phyloP scores from a whole-genome alignment of 1,140 invertebrate species.

The Aphidius ervi region DNA sequence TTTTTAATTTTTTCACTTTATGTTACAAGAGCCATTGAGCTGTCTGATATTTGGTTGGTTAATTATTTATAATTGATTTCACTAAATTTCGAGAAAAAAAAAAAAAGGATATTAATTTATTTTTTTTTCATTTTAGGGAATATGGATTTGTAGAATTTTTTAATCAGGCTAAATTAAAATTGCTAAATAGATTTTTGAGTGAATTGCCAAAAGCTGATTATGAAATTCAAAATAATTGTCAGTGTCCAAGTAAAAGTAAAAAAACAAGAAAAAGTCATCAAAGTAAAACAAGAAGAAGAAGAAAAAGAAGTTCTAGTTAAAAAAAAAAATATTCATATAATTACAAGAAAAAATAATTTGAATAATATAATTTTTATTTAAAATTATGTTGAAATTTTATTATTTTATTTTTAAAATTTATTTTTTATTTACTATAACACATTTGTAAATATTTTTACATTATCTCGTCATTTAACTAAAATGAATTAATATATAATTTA shows the following conservation, averaged over 20 bases:
- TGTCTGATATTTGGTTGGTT: conserved; percentile 28
- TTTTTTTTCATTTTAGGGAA: conserved; percentile 25
- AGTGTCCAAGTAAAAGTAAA: not conserved
- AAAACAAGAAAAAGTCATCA: conserved; percentile 21
- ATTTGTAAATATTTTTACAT: no score
- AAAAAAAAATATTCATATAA: not conserved
- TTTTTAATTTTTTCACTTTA: conserved; percentile 31
- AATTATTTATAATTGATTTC: not conserved
- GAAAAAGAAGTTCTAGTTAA: conserved; percentile 12
- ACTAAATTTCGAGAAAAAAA: not conserved
- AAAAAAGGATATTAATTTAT: not conserved
- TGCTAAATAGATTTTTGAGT: conserved; percentile 5
- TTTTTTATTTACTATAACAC: no score
- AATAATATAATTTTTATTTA: no score
- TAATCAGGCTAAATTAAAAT: not conserved
- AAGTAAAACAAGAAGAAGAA: conserved; percentile 19
- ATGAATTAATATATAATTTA: no score
- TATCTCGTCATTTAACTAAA: no score
- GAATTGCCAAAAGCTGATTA: conserved; percentile 2
- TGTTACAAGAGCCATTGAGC: conserved; percentile 32
- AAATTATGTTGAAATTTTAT: no score
- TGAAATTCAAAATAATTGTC: no score
- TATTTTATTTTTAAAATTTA: no score
- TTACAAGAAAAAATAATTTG: no score
- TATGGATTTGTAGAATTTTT: conserved; percentile 24